Base-by-base conservation (phyloP, 2,797 vertebrate genomes). In the Aldrovandia affinis region DNA sequence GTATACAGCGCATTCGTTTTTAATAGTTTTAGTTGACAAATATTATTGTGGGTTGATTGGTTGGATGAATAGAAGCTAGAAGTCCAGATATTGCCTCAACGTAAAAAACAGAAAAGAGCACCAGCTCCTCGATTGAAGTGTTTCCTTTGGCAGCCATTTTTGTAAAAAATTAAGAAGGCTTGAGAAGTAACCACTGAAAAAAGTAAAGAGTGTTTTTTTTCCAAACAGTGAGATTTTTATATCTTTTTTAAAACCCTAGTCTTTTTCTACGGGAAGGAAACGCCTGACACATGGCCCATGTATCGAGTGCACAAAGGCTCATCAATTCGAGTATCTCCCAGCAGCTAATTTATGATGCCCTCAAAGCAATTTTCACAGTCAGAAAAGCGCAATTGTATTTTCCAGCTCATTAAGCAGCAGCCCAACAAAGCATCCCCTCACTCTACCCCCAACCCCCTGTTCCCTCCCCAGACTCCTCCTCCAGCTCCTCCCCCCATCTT, bases 361-460 rank as follows among this genome's bases (percentile, higher is more conserved):
- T 95, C 93, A 93, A 94, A 95, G 95, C 93, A 91, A 95, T 96
- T 95, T 97, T 96, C 96, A 96, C 95, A 96, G 95, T 96, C 91
- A 90, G 95, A 94, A 92, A 93, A 95, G 95, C 93, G 94, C 95
- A 95, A 95, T 95, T 95, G 96, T 95, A 92, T 96, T 96, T 96
- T 97, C 96, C 96, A 95, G 95, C 95, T 96, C 96, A 96, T 96
- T 96, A 96, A 95, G 90, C 95, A 90, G 92, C 87, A 87, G 90
- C 91, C 93, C 94, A 95, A 95, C 95, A 95, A 95, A 95, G 95
- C 94, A 94, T 95, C 95, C 93, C 93, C 94, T 94, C 93, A 91
- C 91, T 91, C 90, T 90, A 90, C 89, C 91, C 86, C 91, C 90
- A 86, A 88, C 89, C 86, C 85, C 80, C 88, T 87, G 88, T 55